A percentile compares a stretch with the other conserved stretches of the same genome.
These are phyloP conservation scores for Cossypha caffra DNA, from an alignment of 2,797 vertebrate species.

Conservation along the genomic window DNA sequence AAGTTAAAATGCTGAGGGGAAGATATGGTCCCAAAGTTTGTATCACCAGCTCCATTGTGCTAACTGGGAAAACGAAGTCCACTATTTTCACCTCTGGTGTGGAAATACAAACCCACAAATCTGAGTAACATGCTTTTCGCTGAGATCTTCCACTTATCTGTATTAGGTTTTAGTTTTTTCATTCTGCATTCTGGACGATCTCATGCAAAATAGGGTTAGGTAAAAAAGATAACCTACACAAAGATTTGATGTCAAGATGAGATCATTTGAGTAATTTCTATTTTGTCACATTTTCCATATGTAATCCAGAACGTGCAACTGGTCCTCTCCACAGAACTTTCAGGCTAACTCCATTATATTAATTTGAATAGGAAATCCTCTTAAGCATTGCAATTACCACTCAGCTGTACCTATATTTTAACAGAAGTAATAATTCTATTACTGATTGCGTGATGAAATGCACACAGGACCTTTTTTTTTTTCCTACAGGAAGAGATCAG, in stretches of 20 bases:
- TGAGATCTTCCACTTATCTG: neutral
- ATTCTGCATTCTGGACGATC: neutral
- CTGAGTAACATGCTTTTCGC: neutral
- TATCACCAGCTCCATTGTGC: neutral
- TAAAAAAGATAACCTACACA: neutral
- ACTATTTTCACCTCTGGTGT: neutral
- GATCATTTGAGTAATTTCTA: slow-evolving; percentile 36
- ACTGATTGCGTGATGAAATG: neutral
- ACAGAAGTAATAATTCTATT: neutral
- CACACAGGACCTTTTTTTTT: neutral
- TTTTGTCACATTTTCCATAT: slow-evolving; percentile 52
- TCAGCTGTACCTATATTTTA: neutral
- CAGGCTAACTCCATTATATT: neutral
- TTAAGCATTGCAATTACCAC: neutral
- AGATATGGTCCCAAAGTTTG: neutral
- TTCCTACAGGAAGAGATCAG: neutral
- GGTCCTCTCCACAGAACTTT: neutral
- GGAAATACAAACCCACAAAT: neutral
- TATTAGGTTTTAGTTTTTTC: neutral
- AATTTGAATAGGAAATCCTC: slow-evolving; percentile 10
- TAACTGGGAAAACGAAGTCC: neutral
- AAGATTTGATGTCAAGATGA: slow-evolving; percentile 3
- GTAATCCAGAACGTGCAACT: slow-evolving; percentile 53
- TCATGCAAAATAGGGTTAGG: neutral
- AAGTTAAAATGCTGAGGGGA: neutral